Conservation (phyloP, 2,113 vertebrate genomes). For the Osmerus mordax region DNA sequence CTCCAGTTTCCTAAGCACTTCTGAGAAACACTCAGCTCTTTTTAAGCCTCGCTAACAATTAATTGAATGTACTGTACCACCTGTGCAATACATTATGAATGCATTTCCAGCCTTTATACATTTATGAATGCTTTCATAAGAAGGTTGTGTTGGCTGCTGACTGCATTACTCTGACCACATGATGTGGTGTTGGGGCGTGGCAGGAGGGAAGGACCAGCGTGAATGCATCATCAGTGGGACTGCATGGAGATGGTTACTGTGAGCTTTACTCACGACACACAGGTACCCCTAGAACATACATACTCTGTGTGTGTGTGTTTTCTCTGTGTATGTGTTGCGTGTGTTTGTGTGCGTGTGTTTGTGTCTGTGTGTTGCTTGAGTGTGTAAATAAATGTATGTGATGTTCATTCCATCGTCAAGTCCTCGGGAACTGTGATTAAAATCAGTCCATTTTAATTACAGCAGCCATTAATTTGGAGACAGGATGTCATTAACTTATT, state of each 20-base stretch:
- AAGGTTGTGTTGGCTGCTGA: neutral
- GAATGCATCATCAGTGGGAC: no score
- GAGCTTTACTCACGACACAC: no score
- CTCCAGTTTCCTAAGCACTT: no score
- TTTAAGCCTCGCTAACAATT: neutral
- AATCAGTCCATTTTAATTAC: constrained; percentile 54
- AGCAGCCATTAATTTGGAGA: constrained; percentile 59
- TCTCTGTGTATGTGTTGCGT: no score
- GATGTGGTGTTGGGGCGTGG: no score
- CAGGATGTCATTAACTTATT: constrained; percentile 56
- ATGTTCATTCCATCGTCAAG: neutral
- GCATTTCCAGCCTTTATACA: neutral
- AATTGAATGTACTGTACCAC: neutral
- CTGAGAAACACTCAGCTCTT: no score
- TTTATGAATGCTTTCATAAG: neutral
- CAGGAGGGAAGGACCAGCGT: no score
- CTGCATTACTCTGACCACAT: neutral
- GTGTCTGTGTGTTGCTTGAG: neutral
- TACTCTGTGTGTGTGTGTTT: neutral
- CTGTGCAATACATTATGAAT: neutral
- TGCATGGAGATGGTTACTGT: no score
- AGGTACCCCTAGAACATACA: no score
- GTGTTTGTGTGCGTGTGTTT: neutral
- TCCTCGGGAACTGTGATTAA: constrained; percentile 42
- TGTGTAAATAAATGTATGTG: constrained; percentile 1